Base-by-base conservation (phyloP, 2,797 vertebrate genomes). In the Spheniscus humboldti region DNA sequence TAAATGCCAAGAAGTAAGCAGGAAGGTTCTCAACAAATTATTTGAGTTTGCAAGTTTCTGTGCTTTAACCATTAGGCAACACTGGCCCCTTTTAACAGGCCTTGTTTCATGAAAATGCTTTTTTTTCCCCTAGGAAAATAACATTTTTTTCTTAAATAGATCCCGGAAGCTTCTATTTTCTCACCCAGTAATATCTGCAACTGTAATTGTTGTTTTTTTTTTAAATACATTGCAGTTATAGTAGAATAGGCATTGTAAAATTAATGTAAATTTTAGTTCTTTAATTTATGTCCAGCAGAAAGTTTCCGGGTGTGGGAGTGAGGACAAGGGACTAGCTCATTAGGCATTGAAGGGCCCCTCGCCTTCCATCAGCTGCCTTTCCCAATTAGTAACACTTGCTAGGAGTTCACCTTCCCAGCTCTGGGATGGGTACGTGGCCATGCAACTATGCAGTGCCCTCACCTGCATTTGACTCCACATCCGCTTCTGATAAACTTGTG, bases 361-460 rank as follows among this genome's bases (percentile, higher is more conserved):
- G 3, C 50, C 33, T 72, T 79, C 45, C 2, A 1, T 48, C 37
- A 18, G 3, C 43, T 2, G 2, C 59, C 22, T n/a, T 76, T 82
- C 59, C 41, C 50, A 52, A 3, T 43, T 18, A 43, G 24, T 47
- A 75, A 27, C 43, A 71, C 77, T 25, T 76, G 19, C 41, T 69
- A 10, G 37, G 50, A 67, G 13, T 43, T 64, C 31, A 31, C 43
- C 35, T 73, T 57, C 59, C 18, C 17, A 33, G 67, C 57, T 63
- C 39, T 59, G 63, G 11, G 25, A 33, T 2, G 10, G 43, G 31
- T 27, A 50, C 0, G 5, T 78, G 59, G 39, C 71, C 2, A 0
- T n/a, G 56, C 50, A 60, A 33, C 41, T 62, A 10, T 62, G 50
- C 25, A 50, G 27, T 4, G 7, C 4, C 41, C 15, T 66, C 55